phyloP scores from a whole-genome alignment of 2,113 vertebrate genomes.

The Chaenocephalus aceratus region DNA sequence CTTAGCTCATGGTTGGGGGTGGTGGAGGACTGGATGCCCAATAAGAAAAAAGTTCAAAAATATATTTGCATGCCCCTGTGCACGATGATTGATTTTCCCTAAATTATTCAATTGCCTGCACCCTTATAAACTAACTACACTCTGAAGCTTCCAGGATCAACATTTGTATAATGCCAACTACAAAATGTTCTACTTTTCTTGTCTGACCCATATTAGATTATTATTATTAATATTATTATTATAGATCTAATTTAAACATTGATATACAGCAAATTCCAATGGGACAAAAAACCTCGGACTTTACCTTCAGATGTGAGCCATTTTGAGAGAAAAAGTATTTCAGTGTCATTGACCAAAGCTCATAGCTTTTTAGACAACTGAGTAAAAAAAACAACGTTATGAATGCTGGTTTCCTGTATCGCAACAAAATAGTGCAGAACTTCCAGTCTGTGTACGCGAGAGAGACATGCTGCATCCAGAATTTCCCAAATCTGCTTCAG shows the following conservation, averaged over 20 bases:
- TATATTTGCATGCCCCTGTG: neutral
- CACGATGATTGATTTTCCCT: neutral
- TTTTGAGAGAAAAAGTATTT: constrained; percentile 30
- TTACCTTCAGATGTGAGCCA: constrained; percentile 62
- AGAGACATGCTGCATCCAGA: constrained; percentile 39
- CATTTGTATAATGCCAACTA: neutral
- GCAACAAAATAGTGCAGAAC: neutral
- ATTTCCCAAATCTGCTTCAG: neutral
- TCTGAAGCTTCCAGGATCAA: neutral
- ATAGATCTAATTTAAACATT: neutral
- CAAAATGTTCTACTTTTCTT: neutral
- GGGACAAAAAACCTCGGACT: constrained; percentile 21
- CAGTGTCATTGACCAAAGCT: constrained; percentile 23
- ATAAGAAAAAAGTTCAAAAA: neutral
- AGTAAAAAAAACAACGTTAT: constrained; percentile 1
- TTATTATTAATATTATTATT: neutral
- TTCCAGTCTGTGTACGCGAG: neutral
- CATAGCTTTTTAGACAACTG: constrained; percentile 4
- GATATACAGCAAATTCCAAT: neutral
- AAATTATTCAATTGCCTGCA: neutral
- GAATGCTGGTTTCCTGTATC: constrained; percentile 1
- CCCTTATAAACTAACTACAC: neutral
- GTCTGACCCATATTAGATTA: constrained; percentile 1
- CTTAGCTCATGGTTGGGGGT: constrained; percentile 76
- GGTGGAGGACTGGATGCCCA: constrained; percentile 11